Evolutionary conservation across 1,140 invertebrate genomes (phyloP).

Genomic region (Eriocheir sinensis): DNA sequence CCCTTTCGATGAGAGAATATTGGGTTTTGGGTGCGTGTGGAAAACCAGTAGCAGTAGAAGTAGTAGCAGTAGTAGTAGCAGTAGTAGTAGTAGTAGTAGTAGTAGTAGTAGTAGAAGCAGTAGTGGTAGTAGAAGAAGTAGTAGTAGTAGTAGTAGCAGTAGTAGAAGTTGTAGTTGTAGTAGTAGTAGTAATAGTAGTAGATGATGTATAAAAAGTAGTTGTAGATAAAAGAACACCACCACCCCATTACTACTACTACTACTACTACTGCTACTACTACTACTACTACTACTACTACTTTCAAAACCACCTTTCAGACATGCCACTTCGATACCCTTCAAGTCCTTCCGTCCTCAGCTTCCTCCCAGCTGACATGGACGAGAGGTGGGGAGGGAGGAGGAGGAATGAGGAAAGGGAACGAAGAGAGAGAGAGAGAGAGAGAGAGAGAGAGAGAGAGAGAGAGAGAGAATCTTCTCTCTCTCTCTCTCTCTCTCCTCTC

Average conservation of each 20-base stretch:
- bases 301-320: background rate
- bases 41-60: background rate
- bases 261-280: background rate
- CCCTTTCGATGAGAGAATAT: no score
- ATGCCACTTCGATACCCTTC: no score
- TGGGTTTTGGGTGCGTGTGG: no score
- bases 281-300: background rate
- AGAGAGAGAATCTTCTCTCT: no score
- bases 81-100: constrained; percentile 25
- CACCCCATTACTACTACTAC: background rate
- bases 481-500: no score
- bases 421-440: background rate
- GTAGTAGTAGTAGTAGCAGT: no score
- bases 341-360: no score
- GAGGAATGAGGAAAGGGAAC: background rate
- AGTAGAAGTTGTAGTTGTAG: no score
- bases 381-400: background rate
- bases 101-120: background rate
- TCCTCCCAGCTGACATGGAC: no score
- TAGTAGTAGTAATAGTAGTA: no score
- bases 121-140: no score
- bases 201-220: background rate
- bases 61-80: background rate
- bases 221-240: background rate
- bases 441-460: constrained; percentile 4